A percentile compares a stretch with the other conserved stretches of the same genome.
Evolutionary conservation across 2,888 invertebrate genomes (phyloP).

Genomic region (Ametastegia equiseti): DNA sequence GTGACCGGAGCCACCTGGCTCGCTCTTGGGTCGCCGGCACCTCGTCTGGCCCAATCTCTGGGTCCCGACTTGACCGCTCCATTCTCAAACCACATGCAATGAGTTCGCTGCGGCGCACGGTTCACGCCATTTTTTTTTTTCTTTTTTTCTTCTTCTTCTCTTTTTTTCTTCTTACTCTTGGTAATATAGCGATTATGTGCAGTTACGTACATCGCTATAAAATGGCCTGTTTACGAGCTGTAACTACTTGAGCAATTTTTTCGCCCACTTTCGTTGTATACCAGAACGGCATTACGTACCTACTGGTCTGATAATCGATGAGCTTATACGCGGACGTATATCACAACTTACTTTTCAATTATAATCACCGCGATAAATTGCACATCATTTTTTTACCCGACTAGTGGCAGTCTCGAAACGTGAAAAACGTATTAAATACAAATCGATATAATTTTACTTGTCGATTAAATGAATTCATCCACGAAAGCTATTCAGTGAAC

Average conservation of each 20-base stretch:
- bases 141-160: no score
- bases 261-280: constrained; percentile 8
- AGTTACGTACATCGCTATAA: constrained; percentile 31
- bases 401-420: no score
- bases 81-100: constrained; percentile 40
- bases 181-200: constrained; percentile 43
- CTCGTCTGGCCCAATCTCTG: constrained; percentile 21
- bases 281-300: constrained; percentile 16
- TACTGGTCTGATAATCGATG: constrained; percentile 20
- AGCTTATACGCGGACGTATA: background rate
- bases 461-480: no score
- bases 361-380: background rate
- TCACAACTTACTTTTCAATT: background rate
- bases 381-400: background rate
- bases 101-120: background rate
- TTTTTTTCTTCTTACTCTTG: no score
- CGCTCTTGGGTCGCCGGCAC: background rate
- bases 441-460: no score
- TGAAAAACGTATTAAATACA: no score
- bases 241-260: constrained; percentile 37
- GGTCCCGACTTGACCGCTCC: constrained; percentile 24
- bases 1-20: constrained; percentile 15
- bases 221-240: constrained; percentile 42
- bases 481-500: no score
- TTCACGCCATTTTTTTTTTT: constrained; percentile 27